These are phyloP conservation scores for Colletes collaris DNA, from an alignment of 2,888 invertebrate species.

Conservation along the genomic window DNA sequence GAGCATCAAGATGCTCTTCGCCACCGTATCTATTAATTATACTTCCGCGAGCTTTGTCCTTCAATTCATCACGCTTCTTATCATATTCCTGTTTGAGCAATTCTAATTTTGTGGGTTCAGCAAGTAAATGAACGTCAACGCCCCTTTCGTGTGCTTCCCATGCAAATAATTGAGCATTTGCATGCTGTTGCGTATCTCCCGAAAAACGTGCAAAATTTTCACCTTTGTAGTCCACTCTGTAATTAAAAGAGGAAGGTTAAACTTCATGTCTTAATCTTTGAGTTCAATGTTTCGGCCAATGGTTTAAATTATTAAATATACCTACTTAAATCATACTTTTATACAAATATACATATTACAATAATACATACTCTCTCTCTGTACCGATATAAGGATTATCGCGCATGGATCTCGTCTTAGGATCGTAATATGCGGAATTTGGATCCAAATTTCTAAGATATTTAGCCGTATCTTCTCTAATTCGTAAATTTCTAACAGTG, in stretches of 20 bases:
- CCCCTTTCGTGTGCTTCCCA: constrained; percentile 98
- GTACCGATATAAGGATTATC: constrained; percentile 94
- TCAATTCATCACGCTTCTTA: constrained; percentile 94
- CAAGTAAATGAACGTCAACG: constrained; percentile 96
- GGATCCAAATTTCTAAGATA: constrained; percentile 98
- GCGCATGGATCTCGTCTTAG: constrained; percentile 99
- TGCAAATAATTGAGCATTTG: constrained; percentile 96
- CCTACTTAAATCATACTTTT: constrained; percentile 2
- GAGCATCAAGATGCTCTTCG: constrained; percentile 94
- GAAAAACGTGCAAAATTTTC: constrained; percentile 98
- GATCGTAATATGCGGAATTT: constrained; percentile 99
- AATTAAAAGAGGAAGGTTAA: constrained; percentile 46
- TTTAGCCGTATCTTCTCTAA: constrained; percentile 99
- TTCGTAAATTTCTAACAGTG: constrained; percentile 98
- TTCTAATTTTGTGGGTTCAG: constrained; percentile 99
- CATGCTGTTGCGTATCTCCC: constrained; percentile 96
- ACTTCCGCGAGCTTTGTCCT: constrained; percentile 92
- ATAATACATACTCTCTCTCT: constrained; percentile 85
- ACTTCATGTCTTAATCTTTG: too few species aligned
- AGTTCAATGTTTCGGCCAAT: too few species aligned
- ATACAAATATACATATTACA: not conserved
- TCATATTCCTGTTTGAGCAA: constrained; percentile 94
- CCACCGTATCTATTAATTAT: constrained; percentile 98
- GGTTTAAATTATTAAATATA: constrained; percentile 33
- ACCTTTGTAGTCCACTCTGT: constrained; percentile 91